Percentiles rank a stretch among this genome's conserved stretches.
phyloP scores from a whole-genome alignment of 1,140 invertebrate species.

The Zaprionus vittiger region DNA sequence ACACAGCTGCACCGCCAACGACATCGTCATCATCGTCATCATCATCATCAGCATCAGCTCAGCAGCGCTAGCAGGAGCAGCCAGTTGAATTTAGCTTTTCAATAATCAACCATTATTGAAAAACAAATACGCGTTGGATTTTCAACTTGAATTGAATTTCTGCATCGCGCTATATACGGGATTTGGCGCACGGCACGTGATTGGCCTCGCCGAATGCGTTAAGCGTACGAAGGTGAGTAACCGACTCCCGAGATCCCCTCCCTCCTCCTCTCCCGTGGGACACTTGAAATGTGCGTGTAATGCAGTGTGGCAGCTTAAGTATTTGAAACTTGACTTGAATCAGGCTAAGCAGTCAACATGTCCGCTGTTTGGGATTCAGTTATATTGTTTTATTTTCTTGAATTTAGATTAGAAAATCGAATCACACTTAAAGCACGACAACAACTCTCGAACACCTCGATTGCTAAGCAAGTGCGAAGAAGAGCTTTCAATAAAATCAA shows the following conservation, averaged over 20 bases:
- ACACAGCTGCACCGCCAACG: constrained; percentile 24
- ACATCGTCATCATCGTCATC: constrained; percentile 47
- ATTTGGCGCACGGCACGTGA: constrained; percentile 70
- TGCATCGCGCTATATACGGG: constrained; percentile 38
- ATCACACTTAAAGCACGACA: constrained; percentile 20
- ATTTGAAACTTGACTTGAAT: constrained; percentile 20
- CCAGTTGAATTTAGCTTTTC: constrained; percentile 76
- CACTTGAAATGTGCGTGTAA: constrained; percentile 42
- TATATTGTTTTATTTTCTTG: constrained; percentile 1
- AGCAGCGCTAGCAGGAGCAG: constrained; percentile 37
- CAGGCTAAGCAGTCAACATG: background rate
- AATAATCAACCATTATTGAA: constrained; percentile 82
- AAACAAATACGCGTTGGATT: constrained; percentile 79
- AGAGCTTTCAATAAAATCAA: constrained; percentile 49
- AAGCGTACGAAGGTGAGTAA: constrained; percentile 38
- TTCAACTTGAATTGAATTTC: constrained; percentile 72
- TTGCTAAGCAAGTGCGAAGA: constrained; percentile 19
- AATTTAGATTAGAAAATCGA: constrained; percentile 28
- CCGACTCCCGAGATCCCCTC: background rate
- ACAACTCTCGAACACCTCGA: constrained; percentile 9
- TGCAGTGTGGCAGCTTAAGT: constrained; percentile 42
- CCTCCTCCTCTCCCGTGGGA: background rate
- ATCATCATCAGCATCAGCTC: constrained; percentile 20
- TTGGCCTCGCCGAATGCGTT: constrained; percentile 71
- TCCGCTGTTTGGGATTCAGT: background rate